Evolutionary conservation across 2,888 invertebrate genomes (phyloP).

Genomic region (Macaria notata): DNA sequence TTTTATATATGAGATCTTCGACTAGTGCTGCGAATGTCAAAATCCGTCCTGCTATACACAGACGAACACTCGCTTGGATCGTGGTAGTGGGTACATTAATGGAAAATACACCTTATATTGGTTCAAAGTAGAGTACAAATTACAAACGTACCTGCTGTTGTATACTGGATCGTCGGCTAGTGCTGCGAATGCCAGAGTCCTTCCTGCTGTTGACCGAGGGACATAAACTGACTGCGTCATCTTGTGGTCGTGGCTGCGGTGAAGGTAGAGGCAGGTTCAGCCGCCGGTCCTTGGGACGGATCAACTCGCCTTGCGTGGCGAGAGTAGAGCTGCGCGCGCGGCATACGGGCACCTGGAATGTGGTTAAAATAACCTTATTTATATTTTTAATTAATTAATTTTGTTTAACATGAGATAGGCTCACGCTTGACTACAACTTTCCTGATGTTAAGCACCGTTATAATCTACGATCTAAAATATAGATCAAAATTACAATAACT

Average conservation of each 20-base stretch:
- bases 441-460: too few relatives aligned
- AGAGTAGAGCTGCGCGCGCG: slow-evolving; percentile 75
- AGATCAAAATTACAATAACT: too few relatives aligned
- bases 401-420: too few relatives aligned
- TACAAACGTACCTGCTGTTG: slow-evolving; percentile 86
- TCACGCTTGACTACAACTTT: too few relatives aligned
- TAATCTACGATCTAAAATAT: too few relatives aligned
- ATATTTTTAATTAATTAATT: too few relatives aligned
- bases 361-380: neutral
- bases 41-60: slow-evolving; percentile 93
- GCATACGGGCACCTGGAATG: slow-evolving; percentile 65
- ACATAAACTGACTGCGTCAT: slow-evolving; percentile 87
- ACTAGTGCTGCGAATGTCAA: slow-evolving; percentile 93
- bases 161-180: slow-evolving; percentile 92
- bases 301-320: slow-evolving; percentile 65
- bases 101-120: too few relatives aligned
- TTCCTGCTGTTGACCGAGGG: slow-evolving; percentile 92
- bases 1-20: slow-evolving; percentile 93
- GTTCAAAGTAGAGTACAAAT: too few relatives aligned
- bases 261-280: slow-evolving; percentile 71
- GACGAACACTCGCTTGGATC: too few relatives aligned
- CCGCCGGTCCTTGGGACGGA: slow-evolving; percentile 65
- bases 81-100: slow-evolving; percentile 32
- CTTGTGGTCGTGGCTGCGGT: slow-evolving; percentile 58
- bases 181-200: slow-evolving; percentile 93